Evolutionary conservation across 2,888 invertebrate genomes (phyloP).

Genomic region (Trichogramma dendrolimi): DNA sequence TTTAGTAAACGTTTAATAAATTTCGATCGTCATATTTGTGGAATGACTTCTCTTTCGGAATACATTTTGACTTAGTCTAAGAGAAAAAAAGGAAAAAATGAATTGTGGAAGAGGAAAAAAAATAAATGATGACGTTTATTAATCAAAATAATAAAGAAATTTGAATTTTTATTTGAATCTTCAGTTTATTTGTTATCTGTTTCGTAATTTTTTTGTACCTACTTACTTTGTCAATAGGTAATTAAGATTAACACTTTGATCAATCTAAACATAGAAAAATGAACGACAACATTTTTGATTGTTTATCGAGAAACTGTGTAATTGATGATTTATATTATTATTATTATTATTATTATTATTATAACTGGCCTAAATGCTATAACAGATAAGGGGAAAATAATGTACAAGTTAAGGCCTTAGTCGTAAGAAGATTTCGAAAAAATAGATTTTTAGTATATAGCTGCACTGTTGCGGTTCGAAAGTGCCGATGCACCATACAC

Average conservation of each 20-base stretch:
- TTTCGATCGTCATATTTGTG: constrained; percentile 19
- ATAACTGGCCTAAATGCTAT: constrained; percentile 20
- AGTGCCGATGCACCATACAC: no score
- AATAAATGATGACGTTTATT: constrained; percentile 11
- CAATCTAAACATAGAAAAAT: no score
- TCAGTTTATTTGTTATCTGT: neutral
- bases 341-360: neutral
- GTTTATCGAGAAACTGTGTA: no score
- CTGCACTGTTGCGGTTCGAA: no score
- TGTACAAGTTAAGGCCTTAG: constrained; percentile 30
- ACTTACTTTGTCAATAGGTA: no score
- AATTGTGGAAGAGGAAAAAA: constrained; percentile 15
- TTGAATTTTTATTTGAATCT: constrained; percentile 27
- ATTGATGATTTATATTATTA: no score
- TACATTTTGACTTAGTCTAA: constrained; percentile 10
- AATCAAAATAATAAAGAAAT: constrained; percentile 25
- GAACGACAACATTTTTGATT: no score
- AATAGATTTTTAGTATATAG: neutral
- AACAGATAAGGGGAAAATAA: constrained; percentile 22
- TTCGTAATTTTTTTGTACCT: no score
- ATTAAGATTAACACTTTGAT: no score
- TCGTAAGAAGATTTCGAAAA: constrained; percentile 19
- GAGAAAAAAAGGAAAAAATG: constrained; percentile 5
- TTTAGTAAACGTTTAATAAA: constrained; percentile 11
- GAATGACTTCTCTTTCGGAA: constrained; percentile 15